These are phyloP conservation scores for Euphydryas editha DNA, from an alignment of 2,888 invertebrate species.

Conservation along the genomic window DNA sequence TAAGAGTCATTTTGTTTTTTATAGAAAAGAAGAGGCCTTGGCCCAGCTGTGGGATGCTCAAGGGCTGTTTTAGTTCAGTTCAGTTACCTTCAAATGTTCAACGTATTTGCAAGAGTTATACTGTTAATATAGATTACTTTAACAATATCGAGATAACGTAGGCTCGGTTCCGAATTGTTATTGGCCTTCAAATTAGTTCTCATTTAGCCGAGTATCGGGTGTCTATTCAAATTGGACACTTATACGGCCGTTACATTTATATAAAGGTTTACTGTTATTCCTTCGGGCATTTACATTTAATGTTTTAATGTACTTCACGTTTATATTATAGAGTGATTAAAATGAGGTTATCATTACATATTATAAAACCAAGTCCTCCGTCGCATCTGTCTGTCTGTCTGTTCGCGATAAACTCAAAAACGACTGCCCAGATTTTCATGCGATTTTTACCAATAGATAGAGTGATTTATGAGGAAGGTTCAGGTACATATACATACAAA, in stretches of 20 bases:
- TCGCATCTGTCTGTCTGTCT: too few species aligned
- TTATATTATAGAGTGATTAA: neutral
- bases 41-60: too few species aligned
- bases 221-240: conserved; percentile 16
- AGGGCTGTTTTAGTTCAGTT: too few species aligned
- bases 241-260: conserved; percentile 8
- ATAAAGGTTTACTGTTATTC: conserved; percentile 13
- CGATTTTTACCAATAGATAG: too few species aligned
- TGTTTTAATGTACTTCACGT: neutral
- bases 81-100: neutral
- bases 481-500: too few species aligned
- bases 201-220: conserved; percentile 18
- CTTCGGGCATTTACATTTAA: neutral
- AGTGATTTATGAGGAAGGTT: too few species aligned
- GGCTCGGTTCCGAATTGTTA: conserved; percentile 14
- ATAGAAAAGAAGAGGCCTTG: too few species aligned
- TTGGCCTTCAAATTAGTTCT: conserved; percentile 20
- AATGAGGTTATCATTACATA: neutral
- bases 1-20: too few species aligned
- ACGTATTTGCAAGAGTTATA: neutral
- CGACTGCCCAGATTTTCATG: too few species aligned
- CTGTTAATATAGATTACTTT: conserved; percentile 14
- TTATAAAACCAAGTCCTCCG: too few species aligned
- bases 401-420: too few species aligned
- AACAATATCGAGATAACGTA: conserved; percentile 10